Base-by-base conservation (phyloP, 23 tunicate species). In the Corella eumyota region DNA sequence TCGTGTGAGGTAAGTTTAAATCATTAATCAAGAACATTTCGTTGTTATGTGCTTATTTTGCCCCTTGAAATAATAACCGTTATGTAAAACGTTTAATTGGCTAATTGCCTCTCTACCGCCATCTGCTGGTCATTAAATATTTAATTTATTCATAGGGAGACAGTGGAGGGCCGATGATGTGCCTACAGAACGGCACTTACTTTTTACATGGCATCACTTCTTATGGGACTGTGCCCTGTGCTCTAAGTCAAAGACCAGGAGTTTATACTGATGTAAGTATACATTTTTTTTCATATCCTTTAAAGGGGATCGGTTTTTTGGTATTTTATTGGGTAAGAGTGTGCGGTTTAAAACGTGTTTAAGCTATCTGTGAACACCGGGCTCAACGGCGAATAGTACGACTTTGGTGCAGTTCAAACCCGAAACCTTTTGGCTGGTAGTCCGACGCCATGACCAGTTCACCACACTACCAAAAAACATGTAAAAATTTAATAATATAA, bases 131-230 rank as follows among this genome's bases (percentile, higher is more conserved):
- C 15, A 15, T 40, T 40, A 11, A 40, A 40, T 15, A 11, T 11
- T 40, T 40, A 11, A 9, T 40, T 15, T 15, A 40, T 40, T 56
- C 29, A 52, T 50, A 78, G 86, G 86, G 86, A 4, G 86, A 78
- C 50, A 69, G 86, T 50, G 86, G 86, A 1, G 76, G 86, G 3
- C 86, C 86, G 38, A 52, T 78, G 44, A 20, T 78, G 17, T 78
- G 86, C 36, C 60, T 51, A 22, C 71, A 78, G 30, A 33, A 31
- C 33, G 71, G 70, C 33, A 24, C 52, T 1, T 78, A 61, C 46
- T 62, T 29, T 47, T 32, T 78, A 25, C 76, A 78, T 45, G 86
- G 86, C 1, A 62, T 78, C 2, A 64, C 71, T 5, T 78, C 86
- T n/a, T 78, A 78, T 53, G 86, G 86, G 7, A 63, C 76, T 9